Base-by-base conservation (phyloP, 1,140 invertebrate species). In the Aphelinus atriplicis region DNA sequence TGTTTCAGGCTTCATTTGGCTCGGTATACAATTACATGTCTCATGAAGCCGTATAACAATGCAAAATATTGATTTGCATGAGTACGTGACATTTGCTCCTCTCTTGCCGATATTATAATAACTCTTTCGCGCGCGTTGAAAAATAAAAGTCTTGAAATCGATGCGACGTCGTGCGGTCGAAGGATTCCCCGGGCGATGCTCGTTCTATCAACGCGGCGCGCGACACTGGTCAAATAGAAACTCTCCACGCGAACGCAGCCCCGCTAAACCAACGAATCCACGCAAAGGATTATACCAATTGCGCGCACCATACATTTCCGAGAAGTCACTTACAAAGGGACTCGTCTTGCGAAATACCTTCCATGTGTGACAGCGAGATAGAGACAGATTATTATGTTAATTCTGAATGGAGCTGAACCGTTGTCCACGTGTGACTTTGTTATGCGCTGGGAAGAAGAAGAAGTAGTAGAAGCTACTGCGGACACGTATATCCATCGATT, bases 61-160 rank as follows among this genome's bases (percentile, higher is more conserved):
- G 50, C 65, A 74, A 63, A 74, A 74, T 74, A 74, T 74, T 74
- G 73, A 74, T 74, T 69, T 74, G 73, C 73, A 46, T 66, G 58
- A 42, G 10, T 62, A 74, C 42, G 63, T 62, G 73, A 74, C 65
- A 69, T 74, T 69, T 68, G 72, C 72, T 58, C 43, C 53, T 57
- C 55, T 62, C 48, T 26, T 7, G 46, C 10, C 73, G 66, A 69
- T 74, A 74, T 74, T 69, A 26, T 26, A 74, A 74, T 69, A 68
- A 55, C 58, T 63, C 55, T 58, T 58, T 61, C 56, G 50, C 6
- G 48, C 45, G 7, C 62, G 6, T 10, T n/a, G 55, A 7, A 42
- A 42, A 26, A 58, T 47, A 58, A 47, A 45, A 2, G 6, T 56
- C 56, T 56, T 67, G 48, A 10, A 3, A 7, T 7, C 46, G n/a